These are phyloP conservation scores for Endotricha flammealis DNA, from an alignment of 2,888 invertebrate species.

Conservation along the genomic window DNA sequence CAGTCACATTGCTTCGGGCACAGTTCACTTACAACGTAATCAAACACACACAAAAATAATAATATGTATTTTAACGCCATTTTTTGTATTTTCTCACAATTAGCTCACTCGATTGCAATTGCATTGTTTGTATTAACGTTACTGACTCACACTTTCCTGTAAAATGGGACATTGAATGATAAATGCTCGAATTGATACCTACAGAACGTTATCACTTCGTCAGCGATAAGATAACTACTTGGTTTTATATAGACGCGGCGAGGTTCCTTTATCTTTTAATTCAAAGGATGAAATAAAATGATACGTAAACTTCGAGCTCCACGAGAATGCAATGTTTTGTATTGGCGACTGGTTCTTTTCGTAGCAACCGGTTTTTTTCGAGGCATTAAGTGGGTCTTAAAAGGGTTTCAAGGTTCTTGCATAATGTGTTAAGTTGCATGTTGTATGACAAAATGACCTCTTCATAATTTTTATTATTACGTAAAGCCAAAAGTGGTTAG, in stretches of 20 bases:
- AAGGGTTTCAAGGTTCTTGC: not conserved
- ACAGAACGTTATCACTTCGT: conserved; percentile 43
- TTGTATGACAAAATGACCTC: too few species aligned
- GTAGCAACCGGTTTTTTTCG: not conserved
- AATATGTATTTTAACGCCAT: conserved; percentile 46
- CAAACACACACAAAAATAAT: conserved; percentile 24
- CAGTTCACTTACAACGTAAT: conserved; percentile 31
- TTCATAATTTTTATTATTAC: too few species aligned
- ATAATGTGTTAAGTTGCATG: too few species aligned
- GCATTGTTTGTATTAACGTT: conserved; percentile 44
- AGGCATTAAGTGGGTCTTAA: not conserved
- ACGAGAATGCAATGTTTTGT: too few species aligned
- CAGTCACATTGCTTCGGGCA: conserved; percentile 78
- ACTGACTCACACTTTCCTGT: conserved; percentile 35
- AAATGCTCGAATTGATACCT: conserved; percentile 51
- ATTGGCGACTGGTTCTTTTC: not conserved
- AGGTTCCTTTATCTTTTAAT: conserved; percentile 19
- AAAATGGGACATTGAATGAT: conserved; percentile 46
- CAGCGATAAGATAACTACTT: conserved; percentile 49
- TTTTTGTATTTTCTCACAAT: conserved; percentile 29
- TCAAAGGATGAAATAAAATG: too few species aligned
- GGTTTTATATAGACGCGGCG: conserved; percentile 21
- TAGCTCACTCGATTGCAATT: conserved; percentile 23
- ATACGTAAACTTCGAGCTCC: too few species aligned
- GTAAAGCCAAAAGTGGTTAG: too few species aligned